Evolutionary conservation across 2,888 invertebrate genomes (phyloP).

Genomic region (Macrostomum cliftonense): DNA sequence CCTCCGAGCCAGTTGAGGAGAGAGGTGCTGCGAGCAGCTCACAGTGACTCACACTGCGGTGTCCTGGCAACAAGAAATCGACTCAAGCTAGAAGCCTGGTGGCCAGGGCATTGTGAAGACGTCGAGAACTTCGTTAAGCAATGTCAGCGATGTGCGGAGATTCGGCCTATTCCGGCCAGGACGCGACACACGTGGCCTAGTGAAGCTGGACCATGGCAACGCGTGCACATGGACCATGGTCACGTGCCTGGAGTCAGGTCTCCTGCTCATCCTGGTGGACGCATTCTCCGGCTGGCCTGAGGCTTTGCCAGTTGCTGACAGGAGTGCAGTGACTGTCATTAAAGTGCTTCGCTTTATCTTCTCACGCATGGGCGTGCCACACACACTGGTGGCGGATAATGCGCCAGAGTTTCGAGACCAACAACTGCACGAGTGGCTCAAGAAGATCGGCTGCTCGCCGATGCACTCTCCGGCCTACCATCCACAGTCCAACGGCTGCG

Average conservation of each 20-base stretch:
- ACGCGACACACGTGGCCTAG: conserved; percentile 1
- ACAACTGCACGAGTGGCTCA: conserved; percentile 7
- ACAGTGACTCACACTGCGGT: conserved; percentile 1
- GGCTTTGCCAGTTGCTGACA: neutral
- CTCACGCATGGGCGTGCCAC: conserved; percentile 5
- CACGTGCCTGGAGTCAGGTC: neutral
- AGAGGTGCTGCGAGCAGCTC: neutral
- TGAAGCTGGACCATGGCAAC: neutral
- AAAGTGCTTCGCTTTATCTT: conserved; percentile 5
- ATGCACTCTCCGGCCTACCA: conserved; percentile 10
- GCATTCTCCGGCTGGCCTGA: conserved; percentile 4
- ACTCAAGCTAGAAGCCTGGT: conserved; percentile 5
- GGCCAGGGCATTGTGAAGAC: neutral
- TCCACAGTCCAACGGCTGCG: conserved; percentile 5
- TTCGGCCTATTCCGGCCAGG: neutral
- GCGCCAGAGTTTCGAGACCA: conserved; percentile 5
- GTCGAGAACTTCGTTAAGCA: neutral
- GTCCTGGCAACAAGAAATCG: neutral
- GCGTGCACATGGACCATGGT: conserved; percentile 8
- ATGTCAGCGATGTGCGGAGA: conserved; percentile 1
- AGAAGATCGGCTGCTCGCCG: conserved; percentile 7
- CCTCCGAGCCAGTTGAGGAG: neutral
- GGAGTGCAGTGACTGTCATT: neutral
- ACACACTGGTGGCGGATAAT: conserved; percentile 7
- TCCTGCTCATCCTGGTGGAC: conserved; percentile 4